Evolutionary conservation across 2,113 vertebrate species (phyloP).

Genomic region (Sturnus vulgaris): DNA sequence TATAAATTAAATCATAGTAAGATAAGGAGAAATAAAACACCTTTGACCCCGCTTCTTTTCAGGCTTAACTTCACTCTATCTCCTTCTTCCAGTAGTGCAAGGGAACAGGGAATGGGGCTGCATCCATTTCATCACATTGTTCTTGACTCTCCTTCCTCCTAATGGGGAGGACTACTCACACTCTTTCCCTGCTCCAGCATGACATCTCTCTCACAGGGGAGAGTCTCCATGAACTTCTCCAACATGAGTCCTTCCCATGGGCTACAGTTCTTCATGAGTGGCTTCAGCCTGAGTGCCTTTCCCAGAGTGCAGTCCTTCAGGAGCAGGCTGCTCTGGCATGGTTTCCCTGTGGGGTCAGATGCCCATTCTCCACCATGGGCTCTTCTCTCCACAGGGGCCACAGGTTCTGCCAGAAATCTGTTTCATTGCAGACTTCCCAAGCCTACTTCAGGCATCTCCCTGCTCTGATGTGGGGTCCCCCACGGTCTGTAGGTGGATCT

Average conservation of each 20-base stretch:
- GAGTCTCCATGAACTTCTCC: neutral
- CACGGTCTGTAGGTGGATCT: neutral
- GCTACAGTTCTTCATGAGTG: neutral
- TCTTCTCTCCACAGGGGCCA: neutral
- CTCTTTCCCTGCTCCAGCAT: neutral
- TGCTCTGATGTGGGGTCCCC: neutral
- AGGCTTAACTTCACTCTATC: neutral
- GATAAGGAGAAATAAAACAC: neutral
- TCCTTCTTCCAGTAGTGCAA: neutral
- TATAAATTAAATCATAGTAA: neutral
- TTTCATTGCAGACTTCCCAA: neutral
- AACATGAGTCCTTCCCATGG: neutral
- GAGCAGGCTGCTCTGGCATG: fast-evolving
- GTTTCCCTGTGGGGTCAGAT: neutral
- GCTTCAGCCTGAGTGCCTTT: neutral
- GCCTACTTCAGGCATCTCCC: neutral
- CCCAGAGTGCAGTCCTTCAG: neutral
- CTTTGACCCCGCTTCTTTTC: neutral
- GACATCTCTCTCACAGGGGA: no score
- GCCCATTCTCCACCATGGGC: fast-evolving
- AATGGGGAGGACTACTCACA: neutral
- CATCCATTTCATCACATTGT: no score
- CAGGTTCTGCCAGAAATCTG: neutral
- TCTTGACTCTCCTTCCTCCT: neutral
- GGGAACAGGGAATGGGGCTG: neutral